Conservation (phyloP, 2,113 vertebrate genomes). For the Gymnarchus niloticus region DNA sequence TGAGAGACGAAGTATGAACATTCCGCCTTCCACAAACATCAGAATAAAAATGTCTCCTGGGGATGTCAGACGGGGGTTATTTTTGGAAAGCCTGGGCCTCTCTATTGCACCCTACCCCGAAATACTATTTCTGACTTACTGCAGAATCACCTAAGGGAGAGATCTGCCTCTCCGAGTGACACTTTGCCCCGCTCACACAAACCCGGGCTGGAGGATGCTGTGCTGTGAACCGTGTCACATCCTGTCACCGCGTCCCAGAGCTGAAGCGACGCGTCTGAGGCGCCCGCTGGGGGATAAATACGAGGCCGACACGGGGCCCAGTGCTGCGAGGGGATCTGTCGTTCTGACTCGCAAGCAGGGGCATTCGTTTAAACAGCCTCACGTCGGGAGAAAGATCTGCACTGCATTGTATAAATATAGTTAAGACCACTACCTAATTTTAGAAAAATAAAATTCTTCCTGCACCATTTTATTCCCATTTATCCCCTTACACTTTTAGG, state of each 20-base stretch:
- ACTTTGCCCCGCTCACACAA: neutral
- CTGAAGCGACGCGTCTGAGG: neutral
- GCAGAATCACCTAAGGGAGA: too few relatives aligned
- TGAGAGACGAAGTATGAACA: neutral
- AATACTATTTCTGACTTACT: neutral
- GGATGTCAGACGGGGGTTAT: too few relatives aligned
- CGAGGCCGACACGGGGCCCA: neutral
- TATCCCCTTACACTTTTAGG: neutral
- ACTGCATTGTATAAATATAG: neutral
- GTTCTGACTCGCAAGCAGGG: neutral
- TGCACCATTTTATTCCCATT: neutral
- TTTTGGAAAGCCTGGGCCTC: neutral
- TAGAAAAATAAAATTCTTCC: neutral
- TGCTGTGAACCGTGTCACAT: neutral
- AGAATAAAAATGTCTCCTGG: neutral
- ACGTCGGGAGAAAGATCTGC: neutral
- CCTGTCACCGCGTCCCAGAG: neutral
- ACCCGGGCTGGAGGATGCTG: neutral
- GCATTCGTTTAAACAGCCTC: neutral
- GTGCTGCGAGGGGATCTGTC: neutral
- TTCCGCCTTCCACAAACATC: neutral
- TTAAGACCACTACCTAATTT: neutral
- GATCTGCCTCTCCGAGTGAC: too few relatives aligned
- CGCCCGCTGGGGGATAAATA: neutral
- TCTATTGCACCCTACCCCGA: neutral